These are phyloP conservation scores for Noctua comes DNA, from an alignment of 2,888 invertebrate genomes.

Conservation along the genomic window DNA sequence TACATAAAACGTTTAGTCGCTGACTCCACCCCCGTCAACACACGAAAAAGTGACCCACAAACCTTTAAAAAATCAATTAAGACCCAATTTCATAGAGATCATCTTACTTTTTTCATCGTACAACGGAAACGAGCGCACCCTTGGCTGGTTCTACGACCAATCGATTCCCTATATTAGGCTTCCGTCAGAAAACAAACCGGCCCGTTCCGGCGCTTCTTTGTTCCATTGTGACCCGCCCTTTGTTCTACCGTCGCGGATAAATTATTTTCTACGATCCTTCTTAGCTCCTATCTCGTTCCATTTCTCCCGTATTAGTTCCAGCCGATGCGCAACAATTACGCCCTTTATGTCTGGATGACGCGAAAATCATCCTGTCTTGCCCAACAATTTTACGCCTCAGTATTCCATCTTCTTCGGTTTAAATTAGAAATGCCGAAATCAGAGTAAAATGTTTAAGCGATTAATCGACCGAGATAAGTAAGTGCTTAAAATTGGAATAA, in stretches of 20 bases:
- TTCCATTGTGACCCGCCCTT: slow-evolving; percentile 86
- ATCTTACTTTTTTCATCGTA: slow-evolving; percentile 72
- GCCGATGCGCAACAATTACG: slow-evolving; percentile 89
- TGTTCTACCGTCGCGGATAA: slow-evolving; percentile 88
- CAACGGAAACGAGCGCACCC: slow-evolving; percentile 80
- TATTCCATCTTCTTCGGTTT: slow-evolving; percentile 83
- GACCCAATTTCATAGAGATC: slow-evolving; percentile 60
- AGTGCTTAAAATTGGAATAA: slow-evolving; percentile 42
- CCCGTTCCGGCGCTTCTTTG: slow-evolving; percentile 85
- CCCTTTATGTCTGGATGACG: slow-evolving; percentile 89
- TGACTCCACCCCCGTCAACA: not conserved
- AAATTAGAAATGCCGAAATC: slow-evolving; percentile 81
- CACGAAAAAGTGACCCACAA: not conserved
- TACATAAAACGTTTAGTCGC: not conserved
- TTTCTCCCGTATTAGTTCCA: slow-evolving; percentile 90
- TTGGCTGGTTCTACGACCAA: slow-evolving; percentile 82
- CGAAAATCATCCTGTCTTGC: slow-evolving; percentile 87
- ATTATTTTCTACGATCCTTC: slow-evolving; percentile 89
- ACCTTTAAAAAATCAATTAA: slow-evolving; percentile 53
- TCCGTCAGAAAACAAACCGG: slow-evolving; percentile 87
- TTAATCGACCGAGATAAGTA: slow-evolving; percentile 65
- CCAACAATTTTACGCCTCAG: slow-evolving; percentile 88
- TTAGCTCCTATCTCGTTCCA: slow-evolving; percentile 88
- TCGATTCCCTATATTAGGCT: slow-evolving; percentile 88
- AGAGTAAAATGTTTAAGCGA: slow-evolving; percentile 67